Conservation (phyloP, 2,888 invertebrate genomes). For the Acleris laterana region DNA sequence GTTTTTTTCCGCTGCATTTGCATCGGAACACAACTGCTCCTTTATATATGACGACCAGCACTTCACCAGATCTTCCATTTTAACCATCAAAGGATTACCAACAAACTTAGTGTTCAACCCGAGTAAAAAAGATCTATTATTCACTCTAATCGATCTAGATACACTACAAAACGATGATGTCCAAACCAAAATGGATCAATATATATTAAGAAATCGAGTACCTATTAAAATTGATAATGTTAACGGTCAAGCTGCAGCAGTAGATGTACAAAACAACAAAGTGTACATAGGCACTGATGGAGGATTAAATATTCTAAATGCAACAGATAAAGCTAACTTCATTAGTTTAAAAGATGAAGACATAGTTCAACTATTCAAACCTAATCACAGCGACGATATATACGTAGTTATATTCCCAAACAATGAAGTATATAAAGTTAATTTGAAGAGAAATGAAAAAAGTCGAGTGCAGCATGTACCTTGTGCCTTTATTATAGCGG, state of each 20-base stretch:
- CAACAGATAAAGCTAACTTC: conserved; percentile 60
- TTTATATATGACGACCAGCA: conserved; percentile 55
- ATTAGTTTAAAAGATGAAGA: conserved; percentile 71
- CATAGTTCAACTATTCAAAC: conserved; percentile 72
- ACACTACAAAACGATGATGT: conserved; percentile 69
- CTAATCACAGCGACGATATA: conserved; percentile 56
- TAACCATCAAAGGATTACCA: conserved; percentile 73
- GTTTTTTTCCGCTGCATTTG: conserved; percentile 52
- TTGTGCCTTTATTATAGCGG: conserved; percentile 73
- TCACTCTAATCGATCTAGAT: conserved; percentile 73
- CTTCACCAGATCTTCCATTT: conserved; percentile 59
- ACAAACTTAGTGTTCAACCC: conserved; percentile 70
- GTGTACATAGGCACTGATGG: conserved; percentile 72
- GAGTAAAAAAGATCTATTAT: conserved; percentile 61
- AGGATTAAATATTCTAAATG: conserved; percentile 65
- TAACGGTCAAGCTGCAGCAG: conserved; percentile 71
- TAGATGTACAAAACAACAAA: conserved; percentile 61
- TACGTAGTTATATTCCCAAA: conserved; percentile 71
- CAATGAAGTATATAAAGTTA: conserved; percentile 65
- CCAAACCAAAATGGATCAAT: conserved; percentile 79
- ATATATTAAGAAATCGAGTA: conserved; percentile 60
- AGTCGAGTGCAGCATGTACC: conserved; percentile 63
- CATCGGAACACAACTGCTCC: conserved; percentile 58
- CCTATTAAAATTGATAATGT: conserved; percentile 68
- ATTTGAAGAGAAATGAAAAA: conserved; percentile 66